Evolutionary conservation across 1,140 invertebrate species (phyloP).

Genomic region (Pseudomyrmex pallidus): DNA sequence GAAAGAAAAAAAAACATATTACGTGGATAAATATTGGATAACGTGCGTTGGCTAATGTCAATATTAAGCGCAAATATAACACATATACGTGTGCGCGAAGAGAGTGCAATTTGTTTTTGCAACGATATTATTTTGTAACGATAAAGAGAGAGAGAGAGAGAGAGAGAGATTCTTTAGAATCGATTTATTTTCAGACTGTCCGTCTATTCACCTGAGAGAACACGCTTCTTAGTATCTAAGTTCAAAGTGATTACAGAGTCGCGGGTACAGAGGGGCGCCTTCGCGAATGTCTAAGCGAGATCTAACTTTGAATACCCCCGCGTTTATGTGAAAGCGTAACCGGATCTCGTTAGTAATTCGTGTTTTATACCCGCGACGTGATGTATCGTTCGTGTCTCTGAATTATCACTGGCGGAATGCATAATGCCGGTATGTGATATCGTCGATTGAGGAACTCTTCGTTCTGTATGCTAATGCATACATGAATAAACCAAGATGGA

Average conservation of each 20-base stretch:
- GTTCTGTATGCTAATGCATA: conserved; percentile 42
- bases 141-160: no score
- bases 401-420: conserved; percentile 49
- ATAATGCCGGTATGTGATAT: conserved; percentile 28
- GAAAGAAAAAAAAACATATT: neutral
- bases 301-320: neutral
- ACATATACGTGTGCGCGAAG: no score
- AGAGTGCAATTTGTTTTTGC: conserved; percentile 2
- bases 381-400: conserved; percentile 35
- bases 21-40: no score
- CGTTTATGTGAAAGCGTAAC: conserved; percentile 36
- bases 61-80: no score
- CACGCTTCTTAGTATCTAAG: no score
- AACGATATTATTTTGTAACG: no score
- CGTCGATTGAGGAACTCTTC: conserved; percentile 20
- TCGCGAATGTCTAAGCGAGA: conserved; percentile 16
- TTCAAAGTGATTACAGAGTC: neutral
- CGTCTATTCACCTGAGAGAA: no score
- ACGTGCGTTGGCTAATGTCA: no score
- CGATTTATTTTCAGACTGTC: no score
- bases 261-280: no score
- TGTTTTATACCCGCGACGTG: conserved; percentile 36
- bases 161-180: no score
- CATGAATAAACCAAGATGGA: conserved; percentile 34
- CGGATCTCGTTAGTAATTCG: conserved; percentile 52